Conservation (phyloP, 2,797 vertebrate genomes). For the Limnodromus scolopaceus region DNA sequence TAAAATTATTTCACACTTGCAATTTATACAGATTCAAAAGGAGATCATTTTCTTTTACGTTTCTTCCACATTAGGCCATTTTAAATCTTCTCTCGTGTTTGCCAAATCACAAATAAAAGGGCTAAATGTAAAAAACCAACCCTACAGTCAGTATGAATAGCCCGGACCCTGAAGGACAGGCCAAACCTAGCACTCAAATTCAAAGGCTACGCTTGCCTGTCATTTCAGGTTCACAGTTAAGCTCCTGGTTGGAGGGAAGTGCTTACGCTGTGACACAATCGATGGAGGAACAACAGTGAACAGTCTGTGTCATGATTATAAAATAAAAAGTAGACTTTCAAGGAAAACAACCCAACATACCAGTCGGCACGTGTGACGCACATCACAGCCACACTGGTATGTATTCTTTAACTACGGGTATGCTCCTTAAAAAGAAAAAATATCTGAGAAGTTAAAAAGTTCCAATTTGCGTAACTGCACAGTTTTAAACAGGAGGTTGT, state of each 20-base stretch:
- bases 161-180: neutral
- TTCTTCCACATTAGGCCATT: neutral
- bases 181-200: neutral
- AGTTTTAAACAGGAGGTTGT: neutral
- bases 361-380: rapidly evolving
- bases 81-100: neutral
- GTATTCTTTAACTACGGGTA: neutral
- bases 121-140: neutral
- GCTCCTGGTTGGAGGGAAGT: neutral
- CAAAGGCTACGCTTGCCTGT: neutral
- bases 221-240: neutral
- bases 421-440: neutral
- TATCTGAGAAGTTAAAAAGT: neutral
- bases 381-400: neutral
- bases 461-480: neutral
- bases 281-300: neutral
- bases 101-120: neutral
- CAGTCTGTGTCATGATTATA: neutral
- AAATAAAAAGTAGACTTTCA: neutral
- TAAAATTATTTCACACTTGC: neutral
- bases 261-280: neutral
- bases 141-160: neutral
- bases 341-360: neutral
- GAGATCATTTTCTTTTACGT: neutral
- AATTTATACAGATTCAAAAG: neutral